A percentile compares a stretch with the other conserved stretches of the same genome.
Evolutionary conservation across 2,113 vertebrate genomes (phyloP).

Genomic region (Agapornis roseicollis): DNA sequence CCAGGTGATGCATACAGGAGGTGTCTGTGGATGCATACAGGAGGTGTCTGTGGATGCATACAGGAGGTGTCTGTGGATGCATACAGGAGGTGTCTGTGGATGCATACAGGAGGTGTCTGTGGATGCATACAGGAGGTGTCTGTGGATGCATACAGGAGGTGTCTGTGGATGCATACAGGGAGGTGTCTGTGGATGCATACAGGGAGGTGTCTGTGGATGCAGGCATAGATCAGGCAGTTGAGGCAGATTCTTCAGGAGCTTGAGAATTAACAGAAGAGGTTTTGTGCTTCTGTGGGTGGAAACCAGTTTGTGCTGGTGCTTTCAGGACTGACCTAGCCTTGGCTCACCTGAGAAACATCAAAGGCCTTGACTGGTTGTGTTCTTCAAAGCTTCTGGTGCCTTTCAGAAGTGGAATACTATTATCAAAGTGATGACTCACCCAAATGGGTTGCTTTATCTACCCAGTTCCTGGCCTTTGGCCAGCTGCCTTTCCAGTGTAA

Average conservation of each 20-base stretch:
- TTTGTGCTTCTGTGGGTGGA: neutral
- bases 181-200: too few relatives aligned
- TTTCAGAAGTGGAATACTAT: neutral
- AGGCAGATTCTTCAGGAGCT: neutral
- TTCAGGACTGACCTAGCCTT: neutral
- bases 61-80: neutral
- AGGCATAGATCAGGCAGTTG: neutral
- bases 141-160: neutral
- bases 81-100: neutral
- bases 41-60: neutral
- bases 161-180: too few relatives aligned
- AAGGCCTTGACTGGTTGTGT: neutral
- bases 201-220: neutral
- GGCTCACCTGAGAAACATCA: neutral
- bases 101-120: neutral
- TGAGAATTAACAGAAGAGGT: neutral
- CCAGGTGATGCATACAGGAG: neutral
- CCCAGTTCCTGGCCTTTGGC: neutral
- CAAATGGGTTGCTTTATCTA: neutral
- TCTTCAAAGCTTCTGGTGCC: neutral
- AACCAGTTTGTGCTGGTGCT: neutral
- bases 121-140: neutral
- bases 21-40: rapidly evolving
- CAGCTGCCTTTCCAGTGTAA: neutral
- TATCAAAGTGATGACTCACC: neutral